A percentile compares a stretch with the other conserved stretches of the same genome.
phyloP scores from a whole-genome alignment of 1,140 invertebrate species.

The Elymnias hypermnestra region DNA sequence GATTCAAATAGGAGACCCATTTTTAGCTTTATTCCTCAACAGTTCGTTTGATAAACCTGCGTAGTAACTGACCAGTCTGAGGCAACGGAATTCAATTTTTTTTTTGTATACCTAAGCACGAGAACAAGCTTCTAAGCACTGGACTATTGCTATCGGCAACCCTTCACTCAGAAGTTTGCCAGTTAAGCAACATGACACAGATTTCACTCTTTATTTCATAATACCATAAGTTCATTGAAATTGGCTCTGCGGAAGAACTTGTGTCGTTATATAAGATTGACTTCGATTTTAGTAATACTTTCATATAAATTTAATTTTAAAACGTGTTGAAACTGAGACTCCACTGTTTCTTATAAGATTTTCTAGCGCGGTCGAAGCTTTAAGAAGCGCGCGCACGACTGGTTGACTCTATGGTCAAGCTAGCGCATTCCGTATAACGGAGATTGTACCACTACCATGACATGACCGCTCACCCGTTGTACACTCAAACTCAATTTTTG shows the following conservation, averaged over 20 bases:
- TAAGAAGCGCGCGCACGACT: conserved; percentile 18
- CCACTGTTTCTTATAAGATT: background rate
- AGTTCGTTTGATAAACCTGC: background rate
- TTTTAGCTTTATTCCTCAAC: conserved; percentile 15
- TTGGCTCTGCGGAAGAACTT: background rate
- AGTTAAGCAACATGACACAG: conserved; percentile 26
- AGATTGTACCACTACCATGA: conserved; percentile 19
- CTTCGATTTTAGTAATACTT: too few species aligned
- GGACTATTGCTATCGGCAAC: conserved; percentile 11
- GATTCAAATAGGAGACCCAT: conserved; percentile 68
- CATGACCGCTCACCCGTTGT: conserved; percentile 5
- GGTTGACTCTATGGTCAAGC: conserved; percentile 9
- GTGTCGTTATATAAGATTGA: background rate
- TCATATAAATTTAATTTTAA: too few species aligned
- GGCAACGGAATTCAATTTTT: too few species aligned
- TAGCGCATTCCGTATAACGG: conserved; percentile 9
- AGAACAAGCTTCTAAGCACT: background rate
- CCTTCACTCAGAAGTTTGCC: conserved; percentile 24
- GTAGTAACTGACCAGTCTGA: too few species aligned
- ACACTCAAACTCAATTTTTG: too few species aligned
- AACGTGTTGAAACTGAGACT: too few species aligned
- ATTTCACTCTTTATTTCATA: conserved; percentile 19
- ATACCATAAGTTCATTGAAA: conserved; percentile 1
- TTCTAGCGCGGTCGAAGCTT: conserved; percentile 5
- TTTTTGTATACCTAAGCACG: background rate